Evolutionary conservation across 2,113 vertebrate species (phyloP).

Genomic region (Tylochromis polylepis): DNA sequence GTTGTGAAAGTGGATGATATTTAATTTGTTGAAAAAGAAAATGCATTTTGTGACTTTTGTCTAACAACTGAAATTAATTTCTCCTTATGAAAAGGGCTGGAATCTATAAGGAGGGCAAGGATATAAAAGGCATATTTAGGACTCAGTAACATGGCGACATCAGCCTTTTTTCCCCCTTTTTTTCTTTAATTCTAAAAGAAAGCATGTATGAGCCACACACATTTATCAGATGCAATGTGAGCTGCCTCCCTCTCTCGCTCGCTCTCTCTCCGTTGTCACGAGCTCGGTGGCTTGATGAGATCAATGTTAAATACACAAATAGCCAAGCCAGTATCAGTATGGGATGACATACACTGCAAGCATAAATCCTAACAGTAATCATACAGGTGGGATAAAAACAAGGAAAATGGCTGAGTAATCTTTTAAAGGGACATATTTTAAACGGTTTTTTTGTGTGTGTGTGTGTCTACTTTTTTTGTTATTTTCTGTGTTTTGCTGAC

Average conservation of each 20-base stretch:
- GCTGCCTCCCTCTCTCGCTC: not conserved
- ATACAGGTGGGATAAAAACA: constrained; percentile 14
- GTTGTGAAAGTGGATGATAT: constrained; percentile 59
- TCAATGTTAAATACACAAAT: constrained; percentile 1
- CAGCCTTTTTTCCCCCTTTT: not conserved
- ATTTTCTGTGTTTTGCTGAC: not conserved
- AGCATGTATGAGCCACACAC: not conserved
- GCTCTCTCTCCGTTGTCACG: constrained; percentile 1
- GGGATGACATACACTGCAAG: not conserved
- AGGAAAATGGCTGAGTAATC: constrained; percentile 5
- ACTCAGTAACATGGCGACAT: constrained; percentile 9
- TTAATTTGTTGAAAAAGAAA: constrained; percentile 37
- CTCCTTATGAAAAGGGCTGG: constrained; percentile 72
- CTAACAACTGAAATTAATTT: constrained; percentile 42
- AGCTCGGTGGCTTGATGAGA: constrained; percentile 4
- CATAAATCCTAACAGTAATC: constrained; percentile 18
- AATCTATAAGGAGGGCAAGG: constrained; percentile 55
- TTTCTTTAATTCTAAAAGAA: not conserved
- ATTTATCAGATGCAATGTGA: constrained; percentile 6
- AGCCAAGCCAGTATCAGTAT: not conserved
- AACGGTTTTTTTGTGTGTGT: not conserved
- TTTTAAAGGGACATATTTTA: constrained; percentile 11
- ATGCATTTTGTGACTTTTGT: constrained; percentile 55
- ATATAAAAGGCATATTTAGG: constrained; percentile 56
- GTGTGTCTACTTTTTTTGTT: not conserved